Conservation (phyloP, 2,113 vertebrate species). For the Chionodraco myersi region DNA sequence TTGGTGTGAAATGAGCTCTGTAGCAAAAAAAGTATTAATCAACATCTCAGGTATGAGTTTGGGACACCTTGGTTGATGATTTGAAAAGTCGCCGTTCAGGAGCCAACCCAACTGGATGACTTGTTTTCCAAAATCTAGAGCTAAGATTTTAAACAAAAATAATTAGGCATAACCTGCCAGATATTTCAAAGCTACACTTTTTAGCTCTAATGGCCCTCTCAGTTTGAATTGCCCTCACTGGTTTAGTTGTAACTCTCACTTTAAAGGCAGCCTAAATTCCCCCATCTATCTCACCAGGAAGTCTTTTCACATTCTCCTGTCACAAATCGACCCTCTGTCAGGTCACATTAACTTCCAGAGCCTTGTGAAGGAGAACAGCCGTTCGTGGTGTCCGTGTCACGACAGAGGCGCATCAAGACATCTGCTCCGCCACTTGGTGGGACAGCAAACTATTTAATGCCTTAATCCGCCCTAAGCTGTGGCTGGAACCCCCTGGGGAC, state of each 20-base stretch:
- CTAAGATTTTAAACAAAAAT: neutral
- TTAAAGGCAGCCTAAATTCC: constrained; percentile 16
- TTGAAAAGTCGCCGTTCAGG: neutral
- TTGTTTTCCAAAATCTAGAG: neutral
- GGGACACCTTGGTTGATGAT: neutral
- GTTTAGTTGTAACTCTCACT: constrained; percentile 18
- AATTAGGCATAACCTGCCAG: neutral
- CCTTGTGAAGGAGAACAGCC: constrained; percentile 22
- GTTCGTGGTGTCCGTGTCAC: constrained; percentile 40
- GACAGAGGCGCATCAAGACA: constrained; percentile 51
- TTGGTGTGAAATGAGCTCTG: neutral
- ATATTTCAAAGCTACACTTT: constrained; percentile 22
- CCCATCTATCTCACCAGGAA: constrained; percentile 31
- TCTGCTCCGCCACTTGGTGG: constrained; percentile 67
- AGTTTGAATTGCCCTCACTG: constrained; percentile 40
- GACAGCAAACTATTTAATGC: constrained; percentile 79
- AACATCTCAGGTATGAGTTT: neutral
- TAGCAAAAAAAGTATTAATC: neutral
- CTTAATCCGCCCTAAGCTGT: constrained; percentile 81
- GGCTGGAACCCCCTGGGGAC: constrained; percentile 74
- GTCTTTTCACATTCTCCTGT: constrained; percentile 13
- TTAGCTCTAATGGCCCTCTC: constrained; percentile 22
- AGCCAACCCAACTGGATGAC: neutral
- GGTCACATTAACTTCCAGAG: constrained; percentile 24
- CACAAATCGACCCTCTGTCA: constrained; percentile 26